A percentile compares a stretch with the other conserved stretches of the same genome.
These are phyloP conservation scores for Trachops cirrhosus DNA, from an alignment of 2,797 vertebrate species.

Conservation along the genomic window DNA sequence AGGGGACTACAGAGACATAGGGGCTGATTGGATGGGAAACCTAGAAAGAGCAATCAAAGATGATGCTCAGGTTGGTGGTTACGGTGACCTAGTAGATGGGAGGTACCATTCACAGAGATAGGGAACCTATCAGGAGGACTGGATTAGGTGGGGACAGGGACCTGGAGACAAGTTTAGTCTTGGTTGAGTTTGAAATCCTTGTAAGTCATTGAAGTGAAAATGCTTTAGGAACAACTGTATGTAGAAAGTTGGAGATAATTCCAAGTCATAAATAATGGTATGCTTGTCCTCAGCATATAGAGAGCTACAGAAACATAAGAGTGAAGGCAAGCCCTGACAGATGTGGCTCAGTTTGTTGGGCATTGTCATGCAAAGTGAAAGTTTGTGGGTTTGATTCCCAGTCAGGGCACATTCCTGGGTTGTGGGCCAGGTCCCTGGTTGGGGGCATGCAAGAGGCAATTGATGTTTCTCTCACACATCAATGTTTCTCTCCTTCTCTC, in stretches of 20 bases:
- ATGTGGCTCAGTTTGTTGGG: not conserved
- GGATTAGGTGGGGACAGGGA: not conserved
- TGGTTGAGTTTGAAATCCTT: not conserved
- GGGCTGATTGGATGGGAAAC: not conserved
- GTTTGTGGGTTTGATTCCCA: not conserved
- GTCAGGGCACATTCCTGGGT: not conserved
- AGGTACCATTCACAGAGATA: not conserved
- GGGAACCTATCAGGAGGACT: not conserved
- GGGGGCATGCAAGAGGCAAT: not conserved
- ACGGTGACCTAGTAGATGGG: not conserved
- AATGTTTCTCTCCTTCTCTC: not conserved
- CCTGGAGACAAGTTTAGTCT: not conserved
- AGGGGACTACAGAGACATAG: no score
- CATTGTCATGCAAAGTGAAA: not conserved
- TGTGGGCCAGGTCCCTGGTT: not conserved
- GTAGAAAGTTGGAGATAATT: not conserved
- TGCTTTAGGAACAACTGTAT: not conserved
- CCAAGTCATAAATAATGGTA: not conserved
- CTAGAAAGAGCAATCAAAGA: not conserved
- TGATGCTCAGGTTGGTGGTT: not conserved
- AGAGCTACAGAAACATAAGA: not conserved
- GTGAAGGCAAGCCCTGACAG: not conserved
- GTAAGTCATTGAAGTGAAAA: not conserved
- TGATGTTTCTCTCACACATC: not conserved
- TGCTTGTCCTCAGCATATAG: not conserved